These are phyloP conservation scores for Burhinus oedicnemus DNA, from an alignment of 2,113 vertebrate species.

Conservation along the genomic window DNA sequence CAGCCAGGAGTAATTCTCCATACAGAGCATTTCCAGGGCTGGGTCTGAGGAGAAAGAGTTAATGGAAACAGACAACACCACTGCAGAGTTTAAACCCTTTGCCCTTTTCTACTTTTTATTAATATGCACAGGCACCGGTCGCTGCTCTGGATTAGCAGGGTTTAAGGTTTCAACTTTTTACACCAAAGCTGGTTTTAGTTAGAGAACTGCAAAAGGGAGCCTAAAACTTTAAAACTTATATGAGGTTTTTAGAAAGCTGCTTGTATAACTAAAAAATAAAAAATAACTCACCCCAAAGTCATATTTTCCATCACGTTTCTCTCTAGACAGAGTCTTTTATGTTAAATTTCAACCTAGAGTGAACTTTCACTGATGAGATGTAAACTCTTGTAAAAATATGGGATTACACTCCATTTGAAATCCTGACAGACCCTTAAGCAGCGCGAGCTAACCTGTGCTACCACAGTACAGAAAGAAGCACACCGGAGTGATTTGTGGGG, in stretches of 20 bases:
- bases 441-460: background rate
- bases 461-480: background rate
- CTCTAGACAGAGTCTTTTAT: conserved; percentile 14
- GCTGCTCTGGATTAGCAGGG: conserved; percentile 31
- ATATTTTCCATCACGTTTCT: conserved; percentile 55
- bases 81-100: conserved; percentile 18
- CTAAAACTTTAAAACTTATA: conserved; percentile 56
- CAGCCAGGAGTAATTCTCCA: background rate
- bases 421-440: conserved; percentile 2
- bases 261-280: conserved; percentile 2
- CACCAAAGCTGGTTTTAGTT: conserved; percentile 36
- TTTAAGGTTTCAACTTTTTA: conserved; percentile 47
- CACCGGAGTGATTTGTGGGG: conserved; percentile 20
- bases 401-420: conserved; percentile 37
- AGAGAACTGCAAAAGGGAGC: background rate
- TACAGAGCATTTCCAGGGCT: background rate
- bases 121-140: conserved; percentile 33
- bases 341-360: conserved; percentile 56
- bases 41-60: conserved; percentile 38
- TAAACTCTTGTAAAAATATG: conserved; percentile 48
- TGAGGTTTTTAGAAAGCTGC: conserved; percentile 48
- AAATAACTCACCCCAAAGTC: conserved; percentile 4
- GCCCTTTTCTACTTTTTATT: conserved; percentile 48
- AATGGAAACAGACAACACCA: conserved; percentile 38
- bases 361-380: conserved; percentile 44